Conservation (phyloP, 2,113 vertebrate species). For the Nipponia nippon region DNA sequence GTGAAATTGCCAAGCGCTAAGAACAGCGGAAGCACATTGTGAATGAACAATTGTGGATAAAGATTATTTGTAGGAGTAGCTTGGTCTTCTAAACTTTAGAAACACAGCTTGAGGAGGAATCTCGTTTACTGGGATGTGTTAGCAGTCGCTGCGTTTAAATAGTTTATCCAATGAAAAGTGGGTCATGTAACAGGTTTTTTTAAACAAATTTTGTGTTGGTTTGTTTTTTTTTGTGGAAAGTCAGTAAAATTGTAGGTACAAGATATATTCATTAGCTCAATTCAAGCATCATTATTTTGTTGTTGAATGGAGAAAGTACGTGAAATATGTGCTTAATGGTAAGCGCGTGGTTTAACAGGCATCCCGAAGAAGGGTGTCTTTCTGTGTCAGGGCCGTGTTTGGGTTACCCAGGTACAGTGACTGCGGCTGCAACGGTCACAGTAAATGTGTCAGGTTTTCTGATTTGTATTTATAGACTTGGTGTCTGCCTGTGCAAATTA, state of each 20-base stretch:
- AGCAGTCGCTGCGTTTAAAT: neutral
- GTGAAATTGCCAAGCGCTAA: neutral
- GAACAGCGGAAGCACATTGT: neutral
- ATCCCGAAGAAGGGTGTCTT: neutral
- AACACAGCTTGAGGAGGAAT: neutral
- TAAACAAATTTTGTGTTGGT: neutral
- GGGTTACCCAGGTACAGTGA: neutral
- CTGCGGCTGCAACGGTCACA: rapidly evolving
- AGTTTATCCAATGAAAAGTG: neutral
- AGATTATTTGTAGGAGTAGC: neutral
- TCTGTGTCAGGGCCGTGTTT: neutral
- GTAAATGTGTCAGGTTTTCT: neutral
- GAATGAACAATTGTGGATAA: neutral
- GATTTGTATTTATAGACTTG: neutral
- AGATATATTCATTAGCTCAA: neutral
- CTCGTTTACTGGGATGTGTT: neutral
- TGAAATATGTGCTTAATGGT: neutral
- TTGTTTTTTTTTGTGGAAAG: neutral
- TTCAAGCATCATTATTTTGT: neutral
- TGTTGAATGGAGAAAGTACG: neutral
- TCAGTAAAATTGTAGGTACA: neutral
- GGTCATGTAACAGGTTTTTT: neutral
- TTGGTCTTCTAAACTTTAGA: neutral
- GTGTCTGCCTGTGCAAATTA: neutral
- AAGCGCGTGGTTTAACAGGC: neutral